Conservation (phyloP, 2,113 vertebrate genomes). For the Ahaetulla prasina region DNA sequence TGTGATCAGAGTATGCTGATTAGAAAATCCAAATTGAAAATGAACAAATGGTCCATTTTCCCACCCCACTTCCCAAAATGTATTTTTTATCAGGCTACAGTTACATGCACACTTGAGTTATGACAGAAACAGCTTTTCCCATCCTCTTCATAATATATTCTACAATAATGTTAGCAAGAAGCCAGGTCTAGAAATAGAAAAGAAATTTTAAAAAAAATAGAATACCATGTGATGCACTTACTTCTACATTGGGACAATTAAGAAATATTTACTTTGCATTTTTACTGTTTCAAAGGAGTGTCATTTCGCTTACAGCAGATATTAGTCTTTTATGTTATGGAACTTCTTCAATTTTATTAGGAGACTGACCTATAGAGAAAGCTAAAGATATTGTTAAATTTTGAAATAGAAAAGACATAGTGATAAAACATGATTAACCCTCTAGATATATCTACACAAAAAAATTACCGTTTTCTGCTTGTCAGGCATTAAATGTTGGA, state of each 20-base stretch:
- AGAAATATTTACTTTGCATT: constrained; percentile 39
- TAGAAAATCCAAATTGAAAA: neutral
- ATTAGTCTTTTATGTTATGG: constrained; percentile 31
- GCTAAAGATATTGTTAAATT: neutral
- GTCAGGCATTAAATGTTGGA: neutral
- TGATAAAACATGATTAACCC: constrained; percentile 27
- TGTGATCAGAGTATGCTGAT: neutral
- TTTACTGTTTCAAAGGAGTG: constrained; percentile 19
- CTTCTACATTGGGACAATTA: constrained; percentile 3
- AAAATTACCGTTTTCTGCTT: constrained; percentile 27
- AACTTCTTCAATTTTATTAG: constrained; percentile 10
- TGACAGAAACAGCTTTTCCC: neutral
- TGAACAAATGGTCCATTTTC: neutral
- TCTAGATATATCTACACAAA: neutral
- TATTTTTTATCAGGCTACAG: neutral
- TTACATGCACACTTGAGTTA: neutral
- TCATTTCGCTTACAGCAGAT: constrained; percentile 11
- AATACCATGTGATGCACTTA: constrained; percentile 21
- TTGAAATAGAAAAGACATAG: constrained; percentile 27
- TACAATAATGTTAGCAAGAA: constrained; percentile 30
- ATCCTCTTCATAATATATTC: constrained; percentile 17
- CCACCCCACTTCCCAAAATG: neutral
- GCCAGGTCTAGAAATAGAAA: constrained; percentile 34
- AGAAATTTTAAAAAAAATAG: constrained; percentile 8
- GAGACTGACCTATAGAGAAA: constrained; percentile 23